Evolutionary conservation across 2,113 vertebrate genomes (phyloP), one percentile per base, ranked within the genome.

Genomic region (Catagonus wagneri): DNA sequence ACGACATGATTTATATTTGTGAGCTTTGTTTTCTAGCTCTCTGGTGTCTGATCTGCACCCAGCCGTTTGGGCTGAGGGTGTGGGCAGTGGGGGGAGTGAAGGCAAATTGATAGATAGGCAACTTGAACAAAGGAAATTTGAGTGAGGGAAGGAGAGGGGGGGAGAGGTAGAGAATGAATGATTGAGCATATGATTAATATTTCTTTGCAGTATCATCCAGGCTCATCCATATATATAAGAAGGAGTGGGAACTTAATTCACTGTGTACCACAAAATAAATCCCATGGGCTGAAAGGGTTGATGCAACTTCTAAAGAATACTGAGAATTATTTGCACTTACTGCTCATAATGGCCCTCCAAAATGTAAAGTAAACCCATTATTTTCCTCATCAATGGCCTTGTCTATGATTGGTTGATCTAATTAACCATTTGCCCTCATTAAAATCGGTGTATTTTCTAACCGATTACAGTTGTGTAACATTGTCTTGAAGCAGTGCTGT

Each of bases 371-470:
- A 74, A 74, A 83, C 20, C 39, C 11, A 88, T 71, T 61, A 32
- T 39, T 94, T 84, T 91, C 90, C 54, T 94, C 27, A 58, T 3
- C 11, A 44, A 60, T 25, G 79, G 39, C 60, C 58, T 88, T 27
- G 39, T 75, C 19, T 76, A 2, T 83, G 89, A 32, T 76, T 92
- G 63, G 9, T 54, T 88, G 52, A 93, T 89, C 69, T 69, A 34
- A 91, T 60, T 50, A 27, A 60, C 34, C 36, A 34, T 96, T 96
- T 74, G 54, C 17, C 34, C 32, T 91, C 66, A 71, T 85, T 83
- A 81, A 85, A 92, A 66, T 83, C 27, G 23, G 23, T 72, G 19
- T 78, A 32, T 90, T 90, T 44, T 61, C 36, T 65, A 36, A 93
- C 44, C 12, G 12, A 27, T 81, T 60, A 65, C n/a, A 58, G 29